Evolutionary conservation across 1,140 invertebrate species (phyloP).

Genomic region (Acyrthosiphon pisum): DNA sequence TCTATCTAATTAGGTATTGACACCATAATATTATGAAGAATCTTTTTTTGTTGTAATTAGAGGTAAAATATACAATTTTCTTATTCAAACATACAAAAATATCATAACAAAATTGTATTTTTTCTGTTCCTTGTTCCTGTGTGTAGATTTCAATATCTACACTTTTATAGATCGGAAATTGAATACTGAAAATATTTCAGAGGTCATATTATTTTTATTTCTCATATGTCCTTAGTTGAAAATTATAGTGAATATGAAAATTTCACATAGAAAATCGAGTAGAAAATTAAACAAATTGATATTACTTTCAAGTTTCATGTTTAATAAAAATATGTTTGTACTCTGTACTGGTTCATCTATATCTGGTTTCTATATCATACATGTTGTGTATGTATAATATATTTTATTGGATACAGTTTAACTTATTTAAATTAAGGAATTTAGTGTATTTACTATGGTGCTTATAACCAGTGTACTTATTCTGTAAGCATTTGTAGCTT

Average conservation of each 20-base stretch:
- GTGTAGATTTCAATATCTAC: not conserved
- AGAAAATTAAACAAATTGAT: too few species aligned
- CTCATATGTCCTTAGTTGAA: too few species aligned
- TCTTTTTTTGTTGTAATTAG: not conserved
- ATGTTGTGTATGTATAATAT: too few species aligned
- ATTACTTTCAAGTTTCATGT: too few species aligned
- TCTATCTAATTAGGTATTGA: not conserved
- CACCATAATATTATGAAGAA: not conserved
- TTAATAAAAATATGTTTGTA: too few species aligned
- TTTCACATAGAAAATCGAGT: too few species aligned
- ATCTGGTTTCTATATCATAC: too few species aligned
- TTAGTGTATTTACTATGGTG: too few species aligned
- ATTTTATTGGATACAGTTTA: too few species aligned
- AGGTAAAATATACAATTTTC: not conserved
- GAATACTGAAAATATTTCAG: not conserved
- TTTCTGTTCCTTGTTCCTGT: not conserved
- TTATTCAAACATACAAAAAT: not conserved
- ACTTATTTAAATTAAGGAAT: too few species aligned
- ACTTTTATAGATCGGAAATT: not conserved
- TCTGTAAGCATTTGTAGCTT: not conserved
- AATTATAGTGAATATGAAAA: too few species aligned
- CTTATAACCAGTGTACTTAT: not conserved
- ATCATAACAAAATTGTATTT: not conserved
- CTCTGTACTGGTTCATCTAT: too few species aligned
- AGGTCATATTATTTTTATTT: not conserved